Evolutionary conservation across 1,140 invertebrate genomes (phyloP), one percentile per base, ranked within the genome.

Genomic region (Papilio helenus): DNA sequence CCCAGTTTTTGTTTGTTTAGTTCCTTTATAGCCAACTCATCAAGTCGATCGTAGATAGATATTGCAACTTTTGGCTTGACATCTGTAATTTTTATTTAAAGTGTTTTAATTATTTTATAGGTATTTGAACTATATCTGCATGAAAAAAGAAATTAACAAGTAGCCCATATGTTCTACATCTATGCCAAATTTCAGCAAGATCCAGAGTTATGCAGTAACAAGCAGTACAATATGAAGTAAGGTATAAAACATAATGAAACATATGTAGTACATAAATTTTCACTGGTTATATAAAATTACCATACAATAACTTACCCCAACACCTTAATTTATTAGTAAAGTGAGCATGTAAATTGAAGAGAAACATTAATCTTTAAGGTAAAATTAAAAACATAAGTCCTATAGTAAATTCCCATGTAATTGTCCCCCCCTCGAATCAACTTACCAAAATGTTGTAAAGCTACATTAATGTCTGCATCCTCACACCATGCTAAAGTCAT

Each of bases 401-500:
- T 23, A 23, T 23, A 58, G 9, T 23, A 9, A 18, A 3, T 58
- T 2, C 20, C 2, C 51, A 55, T 55, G 7, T 39, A 39, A 8
- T 39, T 39, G 34, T 8, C 5, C 34, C 7, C 9, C n/a, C 18
- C 9, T n/a, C n/a, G 0, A 14, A 26, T 23, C 5, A 29, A 68
- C 68, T 81, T 87, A 94, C 93, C 91, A 87, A 93, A 93, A 80
- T 88, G 87, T 79, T 91, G 86, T 55, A 90, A 87, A 26, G 86
- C 88, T 42, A 83, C 61, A 61, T 65, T 79, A 39, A 87, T 73
- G 44, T 93, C 92, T 16, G 86, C 89, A 87, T 94, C 93, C 71
- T 94, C 92, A 85, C 88, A 88, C 93, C 93, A 94, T 1, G 93
- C 91, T 18, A 94, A 79, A 8, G 90, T 89, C 9, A 93, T 82